phyloP scores from a whole-genome alignment of 2,797 vertebrate genomes.

The Schizothorax lantsangensis region DNA sequence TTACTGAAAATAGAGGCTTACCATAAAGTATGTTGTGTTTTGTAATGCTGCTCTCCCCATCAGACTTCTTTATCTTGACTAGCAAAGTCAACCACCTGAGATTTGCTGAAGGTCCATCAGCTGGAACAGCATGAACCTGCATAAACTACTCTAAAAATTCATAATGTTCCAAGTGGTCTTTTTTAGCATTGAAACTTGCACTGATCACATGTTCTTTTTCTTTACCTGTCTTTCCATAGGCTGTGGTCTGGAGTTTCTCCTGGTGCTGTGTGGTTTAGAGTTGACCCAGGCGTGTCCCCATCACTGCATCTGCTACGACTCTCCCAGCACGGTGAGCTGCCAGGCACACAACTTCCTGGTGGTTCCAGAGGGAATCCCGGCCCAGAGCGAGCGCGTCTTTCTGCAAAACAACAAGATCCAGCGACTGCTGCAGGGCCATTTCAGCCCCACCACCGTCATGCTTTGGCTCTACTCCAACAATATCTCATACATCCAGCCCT shows the following conservation, averaged over 20 bases:
- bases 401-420: slow-evolving; percentile 97
- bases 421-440: slow-evolving; percentile 90
- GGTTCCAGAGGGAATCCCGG: slow-evolving; percentile 93
- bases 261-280: slow-evolving; percentile 90
- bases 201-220: neutral
- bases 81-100: neutral
- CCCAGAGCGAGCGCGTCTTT: slow-evolving; percentile 94
- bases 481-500: slow-evolving; percentile 94
- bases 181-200: neutral
- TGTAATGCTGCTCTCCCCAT: neutral
- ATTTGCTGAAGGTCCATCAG: neutral
- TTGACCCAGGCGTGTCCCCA: slow-evolving; percentile 84
- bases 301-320: slow-evolving; percentile 95
- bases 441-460: slow-evolving; percentile 92
- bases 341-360: slow-evolving; percentile 93
- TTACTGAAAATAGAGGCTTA: neutral
- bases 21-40: neutral
- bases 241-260: slow-evolving; percentile 87
- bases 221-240: slow-evolving; percentile 72
- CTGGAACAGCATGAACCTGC: neutral
- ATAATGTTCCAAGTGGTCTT: neutral
- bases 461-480: slow-evolving; percentile 99
- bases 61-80: neutral
- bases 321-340: slow-evolving; percentile 97
- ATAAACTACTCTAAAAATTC: neutral